Percentiles rank a stretch among this genome's conserved stretches.
Conservation (phyloP, 2,113 vertebrate genomes). For the Onychostoma macrolepis region DNA sequence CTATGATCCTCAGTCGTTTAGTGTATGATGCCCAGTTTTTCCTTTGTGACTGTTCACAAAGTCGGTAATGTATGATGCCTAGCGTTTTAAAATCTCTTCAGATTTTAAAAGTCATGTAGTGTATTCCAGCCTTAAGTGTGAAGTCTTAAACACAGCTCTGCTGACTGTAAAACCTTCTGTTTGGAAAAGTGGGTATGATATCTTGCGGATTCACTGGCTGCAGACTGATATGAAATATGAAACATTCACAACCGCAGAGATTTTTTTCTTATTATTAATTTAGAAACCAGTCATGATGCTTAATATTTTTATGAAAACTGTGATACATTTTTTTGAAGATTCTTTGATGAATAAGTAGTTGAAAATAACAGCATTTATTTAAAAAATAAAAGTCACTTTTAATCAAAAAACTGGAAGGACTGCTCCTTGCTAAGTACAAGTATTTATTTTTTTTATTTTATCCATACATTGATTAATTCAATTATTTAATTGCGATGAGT, state of each 20-base stretch:
- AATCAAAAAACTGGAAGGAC: too few species aligned
- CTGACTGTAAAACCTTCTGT: conserved; percentile 1
- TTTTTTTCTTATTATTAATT: not conserved
- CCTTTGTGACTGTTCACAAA: too few species aligned
- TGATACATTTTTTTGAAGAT: not conserved
- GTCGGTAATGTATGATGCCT: too few species aligned
- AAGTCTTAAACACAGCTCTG: not conserved
- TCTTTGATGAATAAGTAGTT: not conserved
- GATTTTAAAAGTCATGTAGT: too few species aligned
- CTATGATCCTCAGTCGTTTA: too few species aligned
- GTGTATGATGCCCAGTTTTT: too few species aligned
- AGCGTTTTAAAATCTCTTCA: too few species aligned
- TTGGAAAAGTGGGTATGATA: not conserved
- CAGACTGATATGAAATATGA: not conserved
- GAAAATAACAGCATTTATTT: not conserved
- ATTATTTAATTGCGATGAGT: not conserved
- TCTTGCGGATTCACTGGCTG: not conserved
- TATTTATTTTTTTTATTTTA: not conserved
- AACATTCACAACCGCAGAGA: conserved; percentile 2
- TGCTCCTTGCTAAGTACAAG: not conserved
- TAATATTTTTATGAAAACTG: too few species aligned
- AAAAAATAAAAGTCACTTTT: not conserved
- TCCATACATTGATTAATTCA: not conserved
- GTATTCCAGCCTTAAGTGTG: not conserved
- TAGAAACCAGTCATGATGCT: too few species aligned